These are phyloP conservation scores for Leucophenga maculata DNA, from an alignment of 2,888 invertebrate species.

Conservation along the genomic window DNA sequence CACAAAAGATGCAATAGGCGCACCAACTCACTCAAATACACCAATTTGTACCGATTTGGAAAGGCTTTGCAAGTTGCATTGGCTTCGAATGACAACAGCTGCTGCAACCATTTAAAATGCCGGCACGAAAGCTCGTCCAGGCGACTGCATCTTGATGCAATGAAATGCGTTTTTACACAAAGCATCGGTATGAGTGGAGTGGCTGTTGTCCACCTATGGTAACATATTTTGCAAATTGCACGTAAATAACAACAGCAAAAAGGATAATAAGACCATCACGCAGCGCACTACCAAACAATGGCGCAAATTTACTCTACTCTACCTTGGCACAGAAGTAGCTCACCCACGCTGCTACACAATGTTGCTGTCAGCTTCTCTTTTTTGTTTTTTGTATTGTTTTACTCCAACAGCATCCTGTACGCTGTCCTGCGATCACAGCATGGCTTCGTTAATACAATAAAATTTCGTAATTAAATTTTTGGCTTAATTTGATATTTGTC, in stretches of 20 bases:
- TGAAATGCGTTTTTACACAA: constrained; percentile 47
- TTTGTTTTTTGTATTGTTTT: neutral
- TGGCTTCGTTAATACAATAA: constrained; percentile 70
- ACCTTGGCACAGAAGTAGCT: neutral
- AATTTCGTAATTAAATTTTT: constrained; percentile 73
- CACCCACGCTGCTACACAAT: neutral
- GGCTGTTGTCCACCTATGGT: constrained; percentile 63
- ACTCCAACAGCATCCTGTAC: neutral
- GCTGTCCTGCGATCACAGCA: constrained; percentile 33
- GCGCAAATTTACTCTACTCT: constrained; percentile 43
- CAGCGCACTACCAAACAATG: constrained; percentile 46
- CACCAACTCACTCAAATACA: neutral
- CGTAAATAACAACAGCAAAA: constrained; percentile 56
- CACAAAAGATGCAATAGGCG: neutral
- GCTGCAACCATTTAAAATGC: constrained; percentile 15
- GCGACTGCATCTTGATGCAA: constrained; percentile 22
- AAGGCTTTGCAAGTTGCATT: constrained; percentile 22
- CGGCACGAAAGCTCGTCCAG: constrained; percentile 28
- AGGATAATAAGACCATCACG: constrained; percentile 55
- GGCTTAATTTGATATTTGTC: constrained; percentile 68
- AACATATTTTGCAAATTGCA: constrained; percentile 65
- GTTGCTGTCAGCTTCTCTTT: neutral
- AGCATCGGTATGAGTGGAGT: constrained; percentile 61
- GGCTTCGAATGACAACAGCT: constrained; percentile 1
- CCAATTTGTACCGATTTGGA: constrained; percentile 15